Evolutionary conservation across 2,888 invertebrate species (phyloP).

Genomic region (Drosophila prostipennis): DNA sequence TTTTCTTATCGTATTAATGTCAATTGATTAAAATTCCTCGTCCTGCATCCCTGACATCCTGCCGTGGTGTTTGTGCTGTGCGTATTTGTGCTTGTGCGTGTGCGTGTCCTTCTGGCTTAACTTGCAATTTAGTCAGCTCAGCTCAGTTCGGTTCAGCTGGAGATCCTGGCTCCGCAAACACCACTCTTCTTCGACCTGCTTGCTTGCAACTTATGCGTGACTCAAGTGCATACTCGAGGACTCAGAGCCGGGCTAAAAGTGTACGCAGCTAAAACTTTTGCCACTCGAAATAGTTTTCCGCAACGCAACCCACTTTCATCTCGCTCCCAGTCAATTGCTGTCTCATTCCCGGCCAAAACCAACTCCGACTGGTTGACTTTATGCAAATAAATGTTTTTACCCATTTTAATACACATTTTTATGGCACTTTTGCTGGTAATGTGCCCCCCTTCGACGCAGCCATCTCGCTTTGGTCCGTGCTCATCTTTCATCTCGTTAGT

Average conservation of each 20-base stretch:
- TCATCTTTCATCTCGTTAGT: slow-evolving; percentile 68
- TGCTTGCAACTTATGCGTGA: slow-evolving; percentile 77
- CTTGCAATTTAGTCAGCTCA: slow-evolving; percentile 70
- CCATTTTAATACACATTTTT: slow-evolving; percentile 80
- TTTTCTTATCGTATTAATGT: slow-evolving; percentile 25
- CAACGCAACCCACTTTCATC: slow-evolving; percentile 49
- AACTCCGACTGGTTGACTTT: slow-evolving; percentile 58
- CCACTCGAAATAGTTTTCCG: slow-evolving; percentile 75
- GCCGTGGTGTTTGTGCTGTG: slow-evolving; percentile 12
- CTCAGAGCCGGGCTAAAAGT: slow-evolving; percentile 66
- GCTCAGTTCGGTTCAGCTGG: slow-evolving; percentile 1
- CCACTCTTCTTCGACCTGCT: slow-evolving; percentile 66
- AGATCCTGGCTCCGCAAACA: slow-evolving; percentile 7
- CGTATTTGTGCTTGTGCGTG: slow-evolving; percentile 33
- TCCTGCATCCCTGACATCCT: slow-evolving; percentile 46
- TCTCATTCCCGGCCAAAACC: slow-evolving; percentile 44
- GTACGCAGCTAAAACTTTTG: slow-evolving; percentile 78
- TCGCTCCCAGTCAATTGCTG: slow-evolving; percentile 53
- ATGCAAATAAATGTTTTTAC: slow-evolving; percentile 80
- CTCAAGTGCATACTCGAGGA: slow-evolving; percentile 75
- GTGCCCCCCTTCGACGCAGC: slow-evolving; percentile 44
- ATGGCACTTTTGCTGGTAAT: slow-evolving; percentile 75
- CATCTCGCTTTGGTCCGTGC: slow-evolving; percentile 2
- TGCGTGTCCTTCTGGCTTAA: slow-evolving; percentile 70
- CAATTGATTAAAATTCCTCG: slow-evolving; percentile 41